These are phyloP conservation scores for Dasysyrphus tricinctus DNA, from an alignment of 2,888 invertebrate species.

Conservation along the genomic window DNA sequence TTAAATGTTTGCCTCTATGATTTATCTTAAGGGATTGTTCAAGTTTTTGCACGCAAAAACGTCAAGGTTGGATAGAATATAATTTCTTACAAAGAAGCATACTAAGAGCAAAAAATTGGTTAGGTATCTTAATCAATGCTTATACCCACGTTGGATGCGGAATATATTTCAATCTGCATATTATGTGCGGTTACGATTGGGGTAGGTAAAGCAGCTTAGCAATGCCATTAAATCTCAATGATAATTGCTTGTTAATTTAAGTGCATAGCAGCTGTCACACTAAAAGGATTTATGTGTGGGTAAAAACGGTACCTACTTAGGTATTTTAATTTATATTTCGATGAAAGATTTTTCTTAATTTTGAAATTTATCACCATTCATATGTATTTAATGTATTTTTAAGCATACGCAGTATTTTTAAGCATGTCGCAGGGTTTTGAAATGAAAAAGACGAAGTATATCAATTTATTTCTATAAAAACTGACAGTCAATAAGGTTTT, in stretches of 20 bases:
- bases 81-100: not conserved
- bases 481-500: too few species aligned
- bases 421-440: too few species aligned
- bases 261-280: slow-evolving; percentile 59
- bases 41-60: slow-evolving; percentile 11
- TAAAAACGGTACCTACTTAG: not conserved
- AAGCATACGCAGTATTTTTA: too few species aligned
- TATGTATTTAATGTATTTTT: too few species aligned
- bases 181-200: slow-evolving; percentile 36
- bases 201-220: slow-evolving; percentile 47
- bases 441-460: too few species aligned
- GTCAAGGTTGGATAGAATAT: slow-evolving; percentile 14
- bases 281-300: slow-evolving; percentile 42
- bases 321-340: too few species aligned
- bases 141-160: slow-evolving; percentile 5
- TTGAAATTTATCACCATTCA: too few species aligned
- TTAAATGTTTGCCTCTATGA: slow-evolving; percentile 57
- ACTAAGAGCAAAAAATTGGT: not conserved
- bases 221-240: slow-evolving; percentile 64
- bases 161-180: slow-evolving; percentile 54
- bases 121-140: slow-evolving; percentile 39
- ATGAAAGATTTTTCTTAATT: too few species aligned
- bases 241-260: slow-evolving; percentile 64
- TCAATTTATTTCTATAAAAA: too few species aligned
- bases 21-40: slow-evolving; percentile 45